These are phyloP conservation scores for Ispidina lecontei DNA, from an alignment of 2,797 vertebrate genomes.

Conservation along the genomic window DNA sequence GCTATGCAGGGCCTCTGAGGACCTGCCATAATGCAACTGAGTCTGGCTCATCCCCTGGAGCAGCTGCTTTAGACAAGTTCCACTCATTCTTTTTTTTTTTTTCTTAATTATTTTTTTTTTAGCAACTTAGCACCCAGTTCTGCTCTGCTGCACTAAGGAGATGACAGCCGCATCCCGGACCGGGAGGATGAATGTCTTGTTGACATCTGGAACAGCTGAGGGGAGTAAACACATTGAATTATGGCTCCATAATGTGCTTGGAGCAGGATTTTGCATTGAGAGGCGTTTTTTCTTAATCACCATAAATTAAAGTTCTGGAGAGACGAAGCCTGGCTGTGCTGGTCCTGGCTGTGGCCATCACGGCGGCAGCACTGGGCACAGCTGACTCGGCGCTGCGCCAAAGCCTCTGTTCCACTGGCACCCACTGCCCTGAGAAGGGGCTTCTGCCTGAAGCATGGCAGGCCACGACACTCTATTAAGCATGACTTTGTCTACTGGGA, in stretches of 20 bases:
- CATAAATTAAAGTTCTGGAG: not conserved
- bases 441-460: not conserved
- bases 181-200: not conserved
- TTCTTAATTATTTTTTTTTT: not conserved
- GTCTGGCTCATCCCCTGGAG: not conserved
- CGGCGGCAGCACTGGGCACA: accelerated
- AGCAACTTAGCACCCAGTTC: not conserved
- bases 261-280: not conserved
- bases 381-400: not conserved
- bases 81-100: not conserved
- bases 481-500: not conserved
- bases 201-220: constrained; percentile 1
- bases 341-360: accelerated
- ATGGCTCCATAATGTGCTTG: not conserved
- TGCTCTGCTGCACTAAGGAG: accelerated
- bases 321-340: accelerated
- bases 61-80: not conserved
- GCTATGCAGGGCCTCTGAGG: not conserved
- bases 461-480: not conserved
- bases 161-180: not conserved
- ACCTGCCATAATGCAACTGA: not conserved
- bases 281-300: not conserved
- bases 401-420: not conserved
- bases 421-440: not conserved
- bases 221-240: not conserved